Evolutionary conservation across 2,113 vertebrate species (phyloP).

Genomic region (Cardinalis cardinalis): DNA sequence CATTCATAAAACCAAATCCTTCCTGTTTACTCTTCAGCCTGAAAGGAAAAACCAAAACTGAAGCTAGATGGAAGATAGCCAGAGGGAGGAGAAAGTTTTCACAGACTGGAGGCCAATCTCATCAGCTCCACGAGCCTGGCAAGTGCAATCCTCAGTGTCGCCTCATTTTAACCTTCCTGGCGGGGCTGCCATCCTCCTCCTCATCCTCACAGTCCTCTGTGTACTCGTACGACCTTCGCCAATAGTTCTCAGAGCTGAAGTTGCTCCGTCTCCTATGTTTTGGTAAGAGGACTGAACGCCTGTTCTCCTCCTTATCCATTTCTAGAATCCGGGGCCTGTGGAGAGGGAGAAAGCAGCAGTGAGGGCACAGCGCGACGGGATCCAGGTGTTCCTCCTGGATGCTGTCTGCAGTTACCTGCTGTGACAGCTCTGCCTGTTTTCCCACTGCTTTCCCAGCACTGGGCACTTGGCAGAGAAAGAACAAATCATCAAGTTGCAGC

Average conservation of each 20-base stretch:
- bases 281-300: slow-evolving; percentile 83
- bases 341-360: not conserved
- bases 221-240: slow-evolving; percentile 81
- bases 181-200: slow-evolving; percentile 76
- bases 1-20: slow-evolving; percentile 59
- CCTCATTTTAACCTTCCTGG: slow-evolving; percentile 94
- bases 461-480: not conserved
- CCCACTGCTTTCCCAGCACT: not conserved
- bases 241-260: slow-evolving; percentile 89
- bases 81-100: slow-evolving; percentile 62
- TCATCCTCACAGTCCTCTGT: slow-evolving; percentile 71
- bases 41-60: slow-evolving; percentile 63
- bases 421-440: not conserved
- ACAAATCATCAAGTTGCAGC: not conserved
- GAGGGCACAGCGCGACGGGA: accelerated
- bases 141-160: slow-evolving; percentile 82
- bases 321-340: slow-evolving; percentile 90
- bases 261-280: slow-evolving; percentile 79
- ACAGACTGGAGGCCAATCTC: slow-evolving; percentile 51
- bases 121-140: slow-evolving; percentile 28
- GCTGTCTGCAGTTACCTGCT: accelerated
- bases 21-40: slow-evolving; percentile 70
- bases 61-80: slow-evolving; percentile 66
- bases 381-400: not conserved
- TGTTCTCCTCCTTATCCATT: slow-evolving; percentile 98